A percentile compares a stretch with the other conserved stretches of the same genome.
Evolutionary conservation across 2,888 invertebrate species (phyloP).

Genomic region (Protonemura montana): DNA sequence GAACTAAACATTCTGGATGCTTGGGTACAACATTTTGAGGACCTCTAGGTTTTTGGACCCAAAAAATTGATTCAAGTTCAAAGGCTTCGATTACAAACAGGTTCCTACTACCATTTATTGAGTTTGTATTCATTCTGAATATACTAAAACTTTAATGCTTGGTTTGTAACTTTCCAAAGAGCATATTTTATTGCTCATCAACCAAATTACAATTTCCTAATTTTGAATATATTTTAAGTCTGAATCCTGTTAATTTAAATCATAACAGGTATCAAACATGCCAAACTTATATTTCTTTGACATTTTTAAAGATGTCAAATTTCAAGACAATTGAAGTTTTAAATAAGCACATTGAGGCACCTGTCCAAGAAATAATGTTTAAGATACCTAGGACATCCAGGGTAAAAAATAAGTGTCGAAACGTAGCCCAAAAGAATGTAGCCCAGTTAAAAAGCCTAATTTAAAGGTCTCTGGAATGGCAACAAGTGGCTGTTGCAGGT

Average conservation of each 20-base stretch:
- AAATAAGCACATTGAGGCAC: neutral
- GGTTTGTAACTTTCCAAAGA: neutral
- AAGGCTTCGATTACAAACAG: neutral
- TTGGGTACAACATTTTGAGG: neutral
- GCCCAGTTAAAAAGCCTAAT: no score
- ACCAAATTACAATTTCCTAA: neutral
- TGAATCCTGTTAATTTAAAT: neutral
- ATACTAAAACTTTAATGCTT: neutral
- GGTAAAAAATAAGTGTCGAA: no score
- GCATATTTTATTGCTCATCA: neutral
- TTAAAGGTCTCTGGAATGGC: no score
- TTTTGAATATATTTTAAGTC: neutral
- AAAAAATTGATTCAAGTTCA: neutral
- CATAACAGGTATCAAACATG: neutral
- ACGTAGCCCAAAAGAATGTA: no score
- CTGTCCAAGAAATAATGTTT: no score
- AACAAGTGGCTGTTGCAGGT: no score
- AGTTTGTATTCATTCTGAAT: neutral
- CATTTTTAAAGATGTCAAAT: neutral
- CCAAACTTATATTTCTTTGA: neutral
- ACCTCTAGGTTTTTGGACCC: neutral
- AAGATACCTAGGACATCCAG: no score
- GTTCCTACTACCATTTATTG: neutral
- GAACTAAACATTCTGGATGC: conserved; percentile 43
- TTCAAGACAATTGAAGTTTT: neutral